These are phyloP conservation scores for Drosophila mojavensis DNA, from an alignment of 1,140 invertebrate species.

Conservation along the genomic window DNA sequence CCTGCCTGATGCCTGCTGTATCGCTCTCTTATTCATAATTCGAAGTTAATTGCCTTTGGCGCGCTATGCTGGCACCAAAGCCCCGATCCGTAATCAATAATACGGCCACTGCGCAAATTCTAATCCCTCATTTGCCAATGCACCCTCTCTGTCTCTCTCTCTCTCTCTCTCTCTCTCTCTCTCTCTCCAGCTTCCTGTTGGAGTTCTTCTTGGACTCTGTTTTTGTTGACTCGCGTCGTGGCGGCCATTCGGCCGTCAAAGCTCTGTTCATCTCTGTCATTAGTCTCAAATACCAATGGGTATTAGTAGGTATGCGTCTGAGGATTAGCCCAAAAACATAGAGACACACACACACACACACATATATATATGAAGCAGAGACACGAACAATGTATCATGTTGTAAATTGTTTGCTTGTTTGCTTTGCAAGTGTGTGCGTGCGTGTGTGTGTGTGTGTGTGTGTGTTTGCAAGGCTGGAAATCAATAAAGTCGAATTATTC, in stretches of 20 bases:
- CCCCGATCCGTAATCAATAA: slow-evolving; percentile 61
- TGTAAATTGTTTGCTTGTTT: slow-evolving; percentile 29
- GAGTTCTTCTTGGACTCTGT: background rate
- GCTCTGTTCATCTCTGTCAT: slow-evolving; percentile 55
- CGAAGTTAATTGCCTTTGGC: slow-evolving; percentile 62
- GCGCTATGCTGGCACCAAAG: slow-evolving; percentile 42
- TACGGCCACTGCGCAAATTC: slow-evolving; percentile 47
- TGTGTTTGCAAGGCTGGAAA: slow-evolving; percentile 19
- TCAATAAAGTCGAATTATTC: slow-evolving; percentile 65
- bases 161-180: background rate
- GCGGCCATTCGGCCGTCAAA: slow-evolving; percentile 20
- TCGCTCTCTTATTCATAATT: slow-evolving; percentile 38
- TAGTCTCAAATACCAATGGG: slow-evolving; percentile 60
- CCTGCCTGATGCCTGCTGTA: too few species aligned
- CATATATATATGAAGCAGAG: background rate
- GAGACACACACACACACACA: slow-evolving; percentile 2
- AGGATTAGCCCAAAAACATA: slow-evolving; percentile 37
- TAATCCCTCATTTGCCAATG: slow-evolving; percentile 33
- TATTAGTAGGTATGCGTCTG: slow-evolving; percentile 46
- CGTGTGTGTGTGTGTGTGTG: too few species aligned
- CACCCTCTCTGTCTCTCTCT: background rate
- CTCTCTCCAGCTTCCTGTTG: background rate
- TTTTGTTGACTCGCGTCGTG: slow-evolving; percentile 19
- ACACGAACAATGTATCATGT: slow-evolving; percentile 33
- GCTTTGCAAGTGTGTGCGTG: background rate